Conservation (phyloP, 2,888 invertebrate species). For the Anaspis maculata region DNA sequence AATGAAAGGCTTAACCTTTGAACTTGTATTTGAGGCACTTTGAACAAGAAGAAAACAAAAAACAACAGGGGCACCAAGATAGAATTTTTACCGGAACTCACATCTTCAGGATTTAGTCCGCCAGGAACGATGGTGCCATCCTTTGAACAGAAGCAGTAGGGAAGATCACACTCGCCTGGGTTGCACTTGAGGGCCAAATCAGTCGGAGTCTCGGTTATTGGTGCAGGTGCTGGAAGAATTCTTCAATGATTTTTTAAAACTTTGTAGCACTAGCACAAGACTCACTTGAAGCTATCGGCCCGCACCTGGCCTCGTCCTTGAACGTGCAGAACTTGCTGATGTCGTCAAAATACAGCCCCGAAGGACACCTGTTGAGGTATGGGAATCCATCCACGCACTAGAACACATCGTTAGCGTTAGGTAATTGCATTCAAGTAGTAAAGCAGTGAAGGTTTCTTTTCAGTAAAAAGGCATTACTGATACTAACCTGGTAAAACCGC, state of each 20-base stretch:
- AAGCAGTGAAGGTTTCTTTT: not conserved
- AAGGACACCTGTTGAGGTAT: slow-evolving; percentile 81
- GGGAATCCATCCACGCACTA: slow-evolving; percentile 88
- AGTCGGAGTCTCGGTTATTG: slow-evolving; percentile 70
- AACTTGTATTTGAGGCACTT: too few species aligned
- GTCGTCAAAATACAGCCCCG: slow-evolving; percentile 84
- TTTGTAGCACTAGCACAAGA: slow-evolving; percentile 2
- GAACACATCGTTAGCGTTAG: too few species aligned
- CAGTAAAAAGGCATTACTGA: not conserved
- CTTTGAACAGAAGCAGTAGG: slow-evolving; percentile 87
- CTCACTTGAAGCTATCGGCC: slow-evolving; percentile 75
- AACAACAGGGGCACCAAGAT: not conserved
- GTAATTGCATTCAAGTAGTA: not conserved
- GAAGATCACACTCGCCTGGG: slow-evolving; percentile 63
- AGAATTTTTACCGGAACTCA: slow-evolving; percentile 38
- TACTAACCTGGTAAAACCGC: slow-evolving; percentile 74
- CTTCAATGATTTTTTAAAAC: not conserved
- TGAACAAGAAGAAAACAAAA: too few species aligned
- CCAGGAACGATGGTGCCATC: slow-evolving; percentile 86
- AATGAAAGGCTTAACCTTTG: too few species aligned
- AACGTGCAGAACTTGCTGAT: slow-evolving; percentile 85
- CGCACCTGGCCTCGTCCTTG: slow-evolving; percentile 82
- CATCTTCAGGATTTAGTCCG: slow-evolving; percentile 72
- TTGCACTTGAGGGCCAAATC: slow-evolving; percentile 78
- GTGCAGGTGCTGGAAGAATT: slow-evolving; percentile 59